These are phyloP conservation scores for Andrena flavipes DNA, from an alignment of 2,888 invertebrate species.

Conservation along the genomic window DNA sequence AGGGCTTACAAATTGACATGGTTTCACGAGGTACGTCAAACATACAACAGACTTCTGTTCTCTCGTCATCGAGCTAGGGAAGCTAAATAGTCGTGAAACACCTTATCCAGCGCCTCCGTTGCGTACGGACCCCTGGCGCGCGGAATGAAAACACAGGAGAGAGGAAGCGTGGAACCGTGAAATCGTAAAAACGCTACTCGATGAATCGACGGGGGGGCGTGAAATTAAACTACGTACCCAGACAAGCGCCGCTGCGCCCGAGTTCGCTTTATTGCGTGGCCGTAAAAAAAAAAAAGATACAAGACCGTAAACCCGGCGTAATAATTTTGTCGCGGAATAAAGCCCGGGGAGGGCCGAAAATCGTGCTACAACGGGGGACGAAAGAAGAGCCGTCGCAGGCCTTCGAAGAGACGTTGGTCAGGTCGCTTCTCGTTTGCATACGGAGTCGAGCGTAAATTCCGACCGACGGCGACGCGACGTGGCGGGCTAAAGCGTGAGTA, in stretches of 20 bases:
- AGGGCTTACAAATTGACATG: conserved; percentile 93
- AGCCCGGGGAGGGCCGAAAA: not conserved
- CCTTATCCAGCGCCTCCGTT: too few relatives aligned
- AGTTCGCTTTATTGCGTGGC: conserved; percentile 10
- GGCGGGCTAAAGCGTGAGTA: conserved; percentile 13
- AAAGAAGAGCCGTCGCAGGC: not conserved
- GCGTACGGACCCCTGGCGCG: too few relatives aligned
- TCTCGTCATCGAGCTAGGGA: not conserved
- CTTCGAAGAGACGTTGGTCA: not conserved
- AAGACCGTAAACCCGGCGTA: conserved; percentile 17
- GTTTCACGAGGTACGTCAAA: conserved; percentile 91
- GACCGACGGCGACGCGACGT: not conserved
- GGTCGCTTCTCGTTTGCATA: conserved; percentile 16
- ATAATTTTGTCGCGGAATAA: conserved; percentile 30
- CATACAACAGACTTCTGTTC: not conserved
- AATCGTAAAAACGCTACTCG: not conserved
- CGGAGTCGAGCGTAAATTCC: conserved; percentile 8
- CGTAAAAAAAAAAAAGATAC: conserved; percentile 30
- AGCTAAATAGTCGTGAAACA: not conserved
- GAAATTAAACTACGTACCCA: conserved; percentile 34
- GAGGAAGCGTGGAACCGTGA: not conserved
- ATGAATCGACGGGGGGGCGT: conserved; percentile 28
- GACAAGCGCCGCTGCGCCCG: not conserved
- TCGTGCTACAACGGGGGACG: not conserved
- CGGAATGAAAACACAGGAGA: not conserved